Base-by-base conservation (phyloP, 2,797 vertebrate species). In the Chromobotia macracanthus region DNA sequence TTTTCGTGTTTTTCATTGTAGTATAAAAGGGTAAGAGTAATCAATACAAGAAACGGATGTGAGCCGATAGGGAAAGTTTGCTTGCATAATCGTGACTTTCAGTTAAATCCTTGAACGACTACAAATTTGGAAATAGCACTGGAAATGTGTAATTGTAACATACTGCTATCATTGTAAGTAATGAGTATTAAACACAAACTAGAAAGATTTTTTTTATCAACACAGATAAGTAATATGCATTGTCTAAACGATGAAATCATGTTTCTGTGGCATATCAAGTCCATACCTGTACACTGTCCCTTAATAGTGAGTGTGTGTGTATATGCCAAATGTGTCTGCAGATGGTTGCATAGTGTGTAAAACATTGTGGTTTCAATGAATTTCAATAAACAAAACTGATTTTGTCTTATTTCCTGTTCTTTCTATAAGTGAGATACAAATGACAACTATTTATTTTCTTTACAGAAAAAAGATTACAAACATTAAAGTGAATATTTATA, bases 11-110 rank as follows among this genome's bases (percentile, higher is more conserved):
- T 87, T 82, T 84, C 90, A 91, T 84, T 91, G 82, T 88, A 90
- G 89, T 93, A 93, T 90, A 93, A 94, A 94, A 93, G 87, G 91
- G 83, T 74, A 90, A 91, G 79, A 89, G 89, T 90, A 89, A 91
- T 84, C 87, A 89, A 92, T 87, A 92, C 31, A 86, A 84, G 86
- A 92, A 92, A 91, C 71, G 87, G 82, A 86, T 48, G 72, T 46
- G 64, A 63, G 58, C 55, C 31, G 71, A 63, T 51, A 66, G 31
- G 82, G 63, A 86, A 84, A 63, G 64, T 70, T 79, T 66, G 67
- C 72, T 85, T 88, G 84, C 84, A 88, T 86, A 86, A 85, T 85
- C 48, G 77, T 53, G 46, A 82, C 51, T 86, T 80, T 87, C 50
- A 82, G 84, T 61, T 84, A 82, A 87, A 84, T 79, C 50, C 51